These are phyloP conservation scores for Kryphioiulus occultus DNA, from an alignment of 2,888 invertebrate species.

Conservation along the genomic window DNA sequence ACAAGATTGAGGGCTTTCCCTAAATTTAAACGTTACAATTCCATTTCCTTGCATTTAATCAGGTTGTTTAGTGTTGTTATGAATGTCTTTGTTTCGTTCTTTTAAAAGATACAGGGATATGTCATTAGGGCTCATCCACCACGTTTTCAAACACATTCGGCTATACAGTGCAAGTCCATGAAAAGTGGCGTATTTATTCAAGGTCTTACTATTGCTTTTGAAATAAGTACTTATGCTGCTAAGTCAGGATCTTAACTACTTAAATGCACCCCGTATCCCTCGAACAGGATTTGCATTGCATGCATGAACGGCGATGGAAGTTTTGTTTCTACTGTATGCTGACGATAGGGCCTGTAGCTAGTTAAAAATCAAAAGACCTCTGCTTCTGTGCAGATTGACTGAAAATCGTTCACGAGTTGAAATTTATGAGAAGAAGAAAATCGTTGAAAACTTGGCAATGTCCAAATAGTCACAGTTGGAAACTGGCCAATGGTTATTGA, in stretches of 20 bases:
- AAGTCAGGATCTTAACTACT: background rate
- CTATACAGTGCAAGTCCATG: background rate
- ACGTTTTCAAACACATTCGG: background rate
- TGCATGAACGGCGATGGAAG: background rate
- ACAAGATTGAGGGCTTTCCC: background rate
- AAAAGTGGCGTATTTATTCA: background rate
- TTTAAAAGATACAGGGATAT: background rate
- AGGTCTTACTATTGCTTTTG: background rate
- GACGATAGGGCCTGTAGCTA: background rate
- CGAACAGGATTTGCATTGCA: background rate
- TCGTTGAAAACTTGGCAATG: no score
- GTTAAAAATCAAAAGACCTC: background rate
- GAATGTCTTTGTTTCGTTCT: no score
- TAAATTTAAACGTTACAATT: background rate
- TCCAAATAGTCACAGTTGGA: no score
- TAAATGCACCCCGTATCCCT: background rate
- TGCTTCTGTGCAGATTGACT: no score
- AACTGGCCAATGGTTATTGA: no score
- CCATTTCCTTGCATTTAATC: conserved; percentile 8
- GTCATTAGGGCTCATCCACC: background rate
- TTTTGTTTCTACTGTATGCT: background rate
- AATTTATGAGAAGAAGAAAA: no score
- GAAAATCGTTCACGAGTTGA: no score
- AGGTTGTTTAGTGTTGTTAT: background rate
- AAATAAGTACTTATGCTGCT: background rate